phyloP scores from a whole-genome alignment of 1,140 invertebrate species.

The Lasioglossum baleicum region DNA sequence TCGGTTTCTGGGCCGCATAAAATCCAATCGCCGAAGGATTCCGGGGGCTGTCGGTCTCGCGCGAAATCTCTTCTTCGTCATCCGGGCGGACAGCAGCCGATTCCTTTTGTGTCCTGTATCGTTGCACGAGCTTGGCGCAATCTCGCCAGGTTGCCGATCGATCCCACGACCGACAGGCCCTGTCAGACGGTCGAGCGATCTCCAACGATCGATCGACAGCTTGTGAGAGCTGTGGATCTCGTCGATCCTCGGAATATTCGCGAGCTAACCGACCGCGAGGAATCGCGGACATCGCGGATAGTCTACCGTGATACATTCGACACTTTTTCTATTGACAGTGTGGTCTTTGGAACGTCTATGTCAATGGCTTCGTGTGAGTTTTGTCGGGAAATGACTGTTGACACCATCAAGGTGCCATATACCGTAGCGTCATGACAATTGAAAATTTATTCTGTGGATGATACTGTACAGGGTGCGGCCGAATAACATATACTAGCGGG shows the following conservation, averaged over 20 bases:
- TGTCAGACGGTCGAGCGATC: neutral
- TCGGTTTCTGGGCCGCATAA: neutral
- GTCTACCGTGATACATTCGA: no score
- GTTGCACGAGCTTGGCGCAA: constrained; percentile 2
- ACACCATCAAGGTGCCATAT: no score
- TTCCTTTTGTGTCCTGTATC: constrained; percentile 16
- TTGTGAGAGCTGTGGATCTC: neutral
- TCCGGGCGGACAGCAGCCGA: constrained; percentile 21
- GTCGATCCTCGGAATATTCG: neutral
- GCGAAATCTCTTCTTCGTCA: constrained; percentile 33
- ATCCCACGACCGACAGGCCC: constrained; percentile 1
- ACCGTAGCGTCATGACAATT: no score
- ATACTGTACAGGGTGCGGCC: no score
- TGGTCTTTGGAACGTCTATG: no score
- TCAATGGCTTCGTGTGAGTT: no score
- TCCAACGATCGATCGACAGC: neutral
- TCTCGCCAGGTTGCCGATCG: constrained; percentile 17
- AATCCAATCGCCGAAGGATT: neutral
- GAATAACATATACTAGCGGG: no score
- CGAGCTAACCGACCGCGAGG: neutral
- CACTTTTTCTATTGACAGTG: no score
- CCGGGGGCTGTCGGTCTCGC: neutral
- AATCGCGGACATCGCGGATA: no score
- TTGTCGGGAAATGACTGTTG: no score
- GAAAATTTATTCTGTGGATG: no score